Evolutionary conservation across 2,113 vertebrate species (phyloP).

Genomic region (Petromus typicus): DNA sequence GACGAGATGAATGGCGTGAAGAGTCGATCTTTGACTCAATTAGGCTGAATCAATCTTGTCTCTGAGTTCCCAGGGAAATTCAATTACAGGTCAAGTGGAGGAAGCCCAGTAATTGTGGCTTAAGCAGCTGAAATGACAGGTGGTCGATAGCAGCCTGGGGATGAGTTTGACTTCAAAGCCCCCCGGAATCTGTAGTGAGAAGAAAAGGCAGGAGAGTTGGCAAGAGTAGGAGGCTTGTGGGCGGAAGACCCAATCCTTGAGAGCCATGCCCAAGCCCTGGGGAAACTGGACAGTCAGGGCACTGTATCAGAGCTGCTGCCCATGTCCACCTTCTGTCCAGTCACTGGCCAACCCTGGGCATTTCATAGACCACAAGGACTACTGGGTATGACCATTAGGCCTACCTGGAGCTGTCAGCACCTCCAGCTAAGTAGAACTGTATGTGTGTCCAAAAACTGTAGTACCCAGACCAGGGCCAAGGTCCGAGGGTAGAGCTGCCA

Average conservation of each 20-base stretch:
- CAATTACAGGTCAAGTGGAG: constrained; percentile 79
- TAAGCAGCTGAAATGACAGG: constrained; percentile 74
- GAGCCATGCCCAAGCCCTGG: neutral
- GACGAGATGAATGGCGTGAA: constrained; percentile 51
- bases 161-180: constrained; percentile 68
- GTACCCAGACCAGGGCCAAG: neutral
- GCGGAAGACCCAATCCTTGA: neutral
- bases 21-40: constrained; percentile 76
- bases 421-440: too few relatives aligned
- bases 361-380: neutral
- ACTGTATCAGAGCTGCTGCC: neutral
- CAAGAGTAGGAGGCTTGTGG: neutral
- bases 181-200: neutral
- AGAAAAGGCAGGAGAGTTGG: neutral
- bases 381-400: neutral
- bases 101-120: constrained; percentile 72
- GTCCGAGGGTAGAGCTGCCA: neutral
- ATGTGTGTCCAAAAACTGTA: neutral
- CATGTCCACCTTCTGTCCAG: too few relatives aligned
- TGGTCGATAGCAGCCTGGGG: constrained; percentile 71
- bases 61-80: constrained; percentile 77
- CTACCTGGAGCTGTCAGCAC: neutral
- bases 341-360: neutral
- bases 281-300: neutral
- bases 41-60: constrained; percentile 82